These are phyloP conservation scores for Balaeniceps rex DNA, from an alignment of 2,113 vertebrate genomes.

Conservation along the genomic window DNA sequence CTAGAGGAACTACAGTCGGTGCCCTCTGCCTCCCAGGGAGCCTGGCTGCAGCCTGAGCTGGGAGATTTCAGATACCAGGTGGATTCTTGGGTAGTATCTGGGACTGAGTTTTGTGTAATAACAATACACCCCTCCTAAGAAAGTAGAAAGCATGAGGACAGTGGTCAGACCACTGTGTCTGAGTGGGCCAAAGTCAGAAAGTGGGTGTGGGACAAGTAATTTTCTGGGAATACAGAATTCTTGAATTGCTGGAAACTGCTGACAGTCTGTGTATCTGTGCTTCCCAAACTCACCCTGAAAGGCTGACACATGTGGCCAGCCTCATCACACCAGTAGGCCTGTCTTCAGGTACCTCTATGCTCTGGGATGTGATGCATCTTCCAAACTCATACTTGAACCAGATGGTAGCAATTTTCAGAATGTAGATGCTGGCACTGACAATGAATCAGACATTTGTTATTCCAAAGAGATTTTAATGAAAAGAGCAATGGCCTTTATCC, in stretches of 20 bases:
- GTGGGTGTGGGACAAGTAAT: neutral
- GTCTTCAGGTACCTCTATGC: neutral
- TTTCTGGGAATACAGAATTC: neutral
- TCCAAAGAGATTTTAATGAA: neutral
- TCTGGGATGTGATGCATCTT: neutral
- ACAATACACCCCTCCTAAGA: neutral
- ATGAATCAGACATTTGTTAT: neutral
- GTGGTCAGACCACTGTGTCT: neutral
- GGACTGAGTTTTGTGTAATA: neutral
- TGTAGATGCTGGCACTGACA: neutral
- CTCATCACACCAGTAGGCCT: neutral
- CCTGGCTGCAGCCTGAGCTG: neutral
- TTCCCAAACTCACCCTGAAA: neutral
- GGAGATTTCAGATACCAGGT: neutral
- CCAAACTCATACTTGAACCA: neutral
- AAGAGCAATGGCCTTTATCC: neutral
- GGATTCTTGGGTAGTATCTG: neutral
- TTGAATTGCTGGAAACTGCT: neutral
- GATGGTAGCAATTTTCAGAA: neutral
- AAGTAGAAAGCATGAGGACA: neutral
- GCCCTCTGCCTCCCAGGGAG: neutral
- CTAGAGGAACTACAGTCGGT: neutral
- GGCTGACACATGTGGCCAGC: neutral
- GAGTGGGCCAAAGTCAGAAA: neutral
- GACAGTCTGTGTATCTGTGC: neutral